phyloP scores from a whole-genome alignment of 2,888 invertebrate species.

The Ctena decussata region DNA sequence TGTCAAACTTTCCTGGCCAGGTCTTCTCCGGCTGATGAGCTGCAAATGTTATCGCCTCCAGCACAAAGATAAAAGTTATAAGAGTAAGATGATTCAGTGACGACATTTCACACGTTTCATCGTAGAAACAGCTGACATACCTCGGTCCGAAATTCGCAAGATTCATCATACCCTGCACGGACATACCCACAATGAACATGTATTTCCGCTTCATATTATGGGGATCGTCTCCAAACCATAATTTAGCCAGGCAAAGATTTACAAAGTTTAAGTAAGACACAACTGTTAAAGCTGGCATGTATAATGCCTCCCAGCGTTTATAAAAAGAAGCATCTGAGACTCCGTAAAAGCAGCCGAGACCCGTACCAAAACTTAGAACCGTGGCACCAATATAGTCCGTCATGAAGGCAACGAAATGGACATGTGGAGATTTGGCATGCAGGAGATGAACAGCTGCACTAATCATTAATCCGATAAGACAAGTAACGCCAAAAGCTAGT shows the following conservation, averaged over 20 bases:
- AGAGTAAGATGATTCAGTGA: conserved; percentile 62
- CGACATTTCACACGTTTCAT: conserved; percentile 53
- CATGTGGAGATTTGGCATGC: conserved; percentile 63
- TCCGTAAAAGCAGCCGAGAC: conserved; percentile 62
- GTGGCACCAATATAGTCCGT: conserved; percentile 70
- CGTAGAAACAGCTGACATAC: conserved; percentile 55
- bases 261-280: conserved; percentile 63
- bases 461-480: conserved; percentile 58
- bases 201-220: conserved; percentile 66
- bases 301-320: conserved; percentile 23
- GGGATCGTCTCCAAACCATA: conserved; percentile 67
- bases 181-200: conserved; percentile 62
- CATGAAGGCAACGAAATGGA: conserved; percentile 71
- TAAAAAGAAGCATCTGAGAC: conserved; percentile 56
- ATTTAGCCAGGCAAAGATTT: conserved; percentile 60
- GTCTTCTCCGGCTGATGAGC: conserved; percentile 77
- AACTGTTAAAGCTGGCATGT: conserved; percentile 52
- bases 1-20: conserved; percentile 78
- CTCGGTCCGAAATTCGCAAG: conserved; percentile 63
- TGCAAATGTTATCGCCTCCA: conserved; percentile 68
- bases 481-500: conserved; percentile 60
- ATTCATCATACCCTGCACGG: conserved; percentile 49
- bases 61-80: conserved; percentile 47
- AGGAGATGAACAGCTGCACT: conserved; percentile 67
- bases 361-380: conserved; percentile 63